Percentiles rank a stretch among this genome's conserved stretches.
These are phyloP conservation scores for Hypotaenidia okinawae DNA, from an alignment of 2,797 vertebrate genomes.

Conservation along the genomic window DNA sequence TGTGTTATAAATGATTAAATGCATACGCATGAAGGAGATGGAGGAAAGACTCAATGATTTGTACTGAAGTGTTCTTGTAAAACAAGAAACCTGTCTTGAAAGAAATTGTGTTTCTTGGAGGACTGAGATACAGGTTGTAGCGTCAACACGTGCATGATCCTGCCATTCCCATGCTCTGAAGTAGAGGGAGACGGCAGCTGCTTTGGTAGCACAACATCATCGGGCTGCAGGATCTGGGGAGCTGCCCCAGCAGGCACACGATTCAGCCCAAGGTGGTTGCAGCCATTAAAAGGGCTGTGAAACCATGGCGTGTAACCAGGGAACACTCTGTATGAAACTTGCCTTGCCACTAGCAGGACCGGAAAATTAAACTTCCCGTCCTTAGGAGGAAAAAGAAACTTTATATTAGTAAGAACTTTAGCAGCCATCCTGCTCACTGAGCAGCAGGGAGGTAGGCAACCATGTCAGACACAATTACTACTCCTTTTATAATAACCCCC, in stretches of 20 bases:
- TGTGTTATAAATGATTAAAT: not conserved
- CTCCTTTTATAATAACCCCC: not conserved
- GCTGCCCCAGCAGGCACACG: not conserved
- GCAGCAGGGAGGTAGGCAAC: not conserved
- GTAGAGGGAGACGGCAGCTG: not conserved
- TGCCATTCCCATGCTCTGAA: not conserved
- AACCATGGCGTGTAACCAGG: not conserved
- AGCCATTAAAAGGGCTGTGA: not conserved
- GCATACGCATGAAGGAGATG: not conserved
- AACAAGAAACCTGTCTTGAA: not conserved
- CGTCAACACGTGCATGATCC: not conserved
- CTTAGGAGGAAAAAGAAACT: not conserved
- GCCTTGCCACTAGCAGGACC: not conserved
- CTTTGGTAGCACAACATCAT: not conserved
- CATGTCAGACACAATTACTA: conserved; percentile 8
- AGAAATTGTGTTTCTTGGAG: conserved; percentile 17
- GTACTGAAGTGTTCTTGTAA: not conserved
- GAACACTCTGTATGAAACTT: not conserved
- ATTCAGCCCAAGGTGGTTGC: not conserved
- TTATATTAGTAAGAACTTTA: conserved; percentile 12
- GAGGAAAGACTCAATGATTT: not conserved
- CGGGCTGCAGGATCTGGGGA: not conserved
- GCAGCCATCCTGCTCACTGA: conserved; percentile 13
- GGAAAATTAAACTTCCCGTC: not conserved
- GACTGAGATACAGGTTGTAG: not conserved